Conservation (phyloP, 2,888 invertebrate species). For the Copidosoma aretas region DNA sequence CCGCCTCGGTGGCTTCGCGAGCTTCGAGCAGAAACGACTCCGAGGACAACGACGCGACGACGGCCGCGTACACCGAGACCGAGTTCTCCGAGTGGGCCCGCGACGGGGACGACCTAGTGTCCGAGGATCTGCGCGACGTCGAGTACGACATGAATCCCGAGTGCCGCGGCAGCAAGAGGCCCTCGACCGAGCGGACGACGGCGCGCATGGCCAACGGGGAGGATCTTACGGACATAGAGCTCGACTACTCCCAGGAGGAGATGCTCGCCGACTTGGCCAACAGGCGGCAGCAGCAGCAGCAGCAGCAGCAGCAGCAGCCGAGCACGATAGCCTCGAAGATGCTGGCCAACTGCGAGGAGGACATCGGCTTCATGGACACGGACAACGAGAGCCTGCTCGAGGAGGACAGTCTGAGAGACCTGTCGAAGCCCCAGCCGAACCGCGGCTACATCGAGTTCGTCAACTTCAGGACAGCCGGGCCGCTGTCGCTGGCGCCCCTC, state of each 20-base stretch:
- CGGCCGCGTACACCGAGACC: slow-evolving; percentile 80
- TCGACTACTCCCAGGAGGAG: slow-evolving; percentile 59
- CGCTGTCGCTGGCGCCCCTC: slow-evolving; percentile 32
- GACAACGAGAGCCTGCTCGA: slow-evolving; percentile 80
- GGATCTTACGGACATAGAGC: slow-evolving; percentile 59
- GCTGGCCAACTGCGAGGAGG: slow-evolving; percentile 71
- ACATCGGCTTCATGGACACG: slow-evolving; percentile 87
- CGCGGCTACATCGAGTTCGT: slow-evolving; percentile 75
- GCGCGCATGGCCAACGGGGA: slow-evolving; percentile 56
- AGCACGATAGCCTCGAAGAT: slow-evolving; percentile 56
- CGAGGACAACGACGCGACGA: slow-evolving; percentile 71
- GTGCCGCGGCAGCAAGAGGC: slow-evolving; percentile 51
- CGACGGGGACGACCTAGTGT: slow-evolving; percentile 72
- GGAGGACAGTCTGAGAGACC: slow-evolving; percentile 68
- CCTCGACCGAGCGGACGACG: slow-evolving; percentile 6
- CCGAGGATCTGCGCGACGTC: slow-evolving; percentile 76
- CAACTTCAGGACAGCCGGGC: slow-evolving; percentile 56
- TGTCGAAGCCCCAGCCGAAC: slow-evolving; percentile 67
- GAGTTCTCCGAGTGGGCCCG: slow-evolving; percentile 90
- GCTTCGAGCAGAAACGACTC: slow-evolving; percentile 65
- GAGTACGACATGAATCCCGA: slow-evolving; percentile 69
- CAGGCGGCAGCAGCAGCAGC: slow-evolving; percentile 21
- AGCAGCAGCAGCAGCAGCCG: slow-evolving; percentile 36
- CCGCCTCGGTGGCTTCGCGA: slow-evolving; percentile 63
- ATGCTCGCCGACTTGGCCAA: slow-evolving; percentile 27